Percentiles rank a stretch among this genome's conserved stretches.
Evolutionary conservation across 2,888 invertebrate genomes (phyloP).

Genomic region (Drosophila fulvimacula): DNA sequence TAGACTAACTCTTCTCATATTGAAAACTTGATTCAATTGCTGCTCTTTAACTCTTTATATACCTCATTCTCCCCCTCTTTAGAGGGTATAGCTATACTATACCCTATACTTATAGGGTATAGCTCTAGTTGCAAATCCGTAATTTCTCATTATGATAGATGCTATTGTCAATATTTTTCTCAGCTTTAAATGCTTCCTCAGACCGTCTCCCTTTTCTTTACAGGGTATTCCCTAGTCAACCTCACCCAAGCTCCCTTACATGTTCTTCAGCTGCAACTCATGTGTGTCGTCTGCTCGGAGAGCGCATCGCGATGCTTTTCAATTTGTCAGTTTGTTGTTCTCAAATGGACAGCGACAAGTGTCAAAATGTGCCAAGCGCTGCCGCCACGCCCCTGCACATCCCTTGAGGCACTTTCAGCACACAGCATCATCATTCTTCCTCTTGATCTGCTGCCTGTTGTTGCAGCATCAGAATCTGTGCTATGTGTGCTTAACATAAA

Average conservation of each 20-base stretch:
- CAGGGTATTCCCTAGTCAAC: constrained; percentile 20
- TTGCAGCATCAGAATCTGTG: constrained; percentile 39
- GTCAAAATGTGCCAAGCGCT: constrained; percentile 41
- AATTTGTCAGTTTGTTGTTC: constrained; percentile 65
- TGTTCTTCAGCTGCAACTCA: not conserved
- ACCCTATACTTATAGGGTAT: constrained; percentile 11
- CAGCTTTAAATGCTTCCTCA: no score
- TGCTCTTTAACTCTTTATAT: not conserved
- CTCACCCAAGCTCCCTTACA: not conserved
- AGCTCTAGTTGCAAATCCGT: not conserved
- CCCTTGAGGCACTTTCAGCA: constrained; percentile 23
- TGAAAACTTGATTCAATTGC: no score
- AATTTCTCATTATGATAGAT: not conserved
- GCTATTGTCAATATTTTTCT: not conserved
- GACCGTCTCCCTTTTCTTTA: not conserved
- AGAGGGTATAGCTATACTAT: constrained; percentile 24
- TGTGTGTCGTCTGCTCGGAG: constrained; percentile 9
- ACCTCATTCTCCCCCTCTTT: not conserved
- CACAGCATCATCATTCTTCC: not conserved
- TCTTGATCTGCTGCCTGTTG: constrained; percentile 16
- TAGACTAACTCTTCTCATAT: not conserved
- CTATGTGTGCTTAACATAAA: constrained; percentile 14
- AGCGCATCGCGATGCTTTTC: constrained; percentile 27
- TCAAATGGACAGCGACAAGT: constrained; percentile 65
- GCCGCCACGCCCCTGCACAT: not conserved